Conservation (phyloP, 2,888 invertebrate species). For the Laothoe populi region DNA sequence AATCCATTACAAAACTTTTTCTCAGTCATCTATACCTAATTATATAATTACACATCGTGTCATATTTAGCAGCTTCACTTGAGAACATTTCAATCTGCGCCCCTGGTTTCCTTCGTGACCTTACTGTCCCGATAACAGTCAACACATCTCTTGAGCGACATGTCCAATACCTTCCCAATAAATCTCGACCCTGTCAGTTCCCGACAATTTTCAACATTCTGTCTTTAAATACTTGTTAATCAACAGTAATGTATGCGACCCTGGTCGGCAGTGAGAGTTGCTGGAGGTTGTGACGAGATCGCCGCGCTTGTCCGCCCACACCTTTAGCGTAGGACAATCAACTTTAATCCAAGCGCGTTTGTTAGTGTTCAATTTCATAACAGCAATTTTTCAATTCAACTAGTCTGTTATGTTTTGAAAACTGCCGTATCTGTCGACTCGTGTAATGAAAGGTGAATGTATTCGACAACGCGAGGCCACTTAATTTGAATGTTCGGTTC, state of each 20-base stretch:
- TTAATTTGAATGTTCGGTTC: constrained; percentile 47
- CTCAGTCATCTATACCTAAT: too few species aligned
- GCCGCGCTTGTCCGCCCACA: background rate
- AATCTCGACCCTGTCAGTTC: background rate
- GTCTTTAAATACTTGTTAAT: background rate
- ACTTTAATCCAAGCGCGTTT: constrained; percentile 14
- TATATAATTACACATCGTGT: too few species aligned
- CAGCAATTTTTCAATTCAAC: constrained; percentile 23
- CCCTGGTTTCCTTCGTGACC: too few species aligned
- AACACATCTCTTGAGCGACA: too few species aligned
- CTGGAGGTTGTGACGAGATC: background rate
- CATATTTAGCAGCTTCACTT: too few species aligned
- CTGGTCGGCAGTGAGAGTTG: background rate
- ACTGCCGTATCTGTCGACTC: constrained; percentile 26
- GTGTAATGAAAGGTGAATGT: constrained; percentile 53
- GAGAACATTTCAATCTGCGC: too few species aligned
- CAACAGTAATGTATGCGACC: background rate
- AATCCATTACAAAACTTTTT: too few species aligned
- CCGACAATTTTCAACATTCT: background rate
- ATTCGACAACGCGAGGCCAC: constrained; percentile 53
- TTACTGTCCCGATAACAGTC: too few species aligned
- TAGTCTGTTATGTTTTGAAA: constrained; percentile 8
- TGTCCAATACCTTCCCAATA: too few species aligned
- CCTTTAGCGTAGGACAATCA: constrained; percentile 7
- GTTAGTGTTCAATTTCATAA: constrained; percentile 17